Evolutionary conservation across 2,113 vertebrate species (phyloP).

Genomic region (Vimba vimba): DNA sequence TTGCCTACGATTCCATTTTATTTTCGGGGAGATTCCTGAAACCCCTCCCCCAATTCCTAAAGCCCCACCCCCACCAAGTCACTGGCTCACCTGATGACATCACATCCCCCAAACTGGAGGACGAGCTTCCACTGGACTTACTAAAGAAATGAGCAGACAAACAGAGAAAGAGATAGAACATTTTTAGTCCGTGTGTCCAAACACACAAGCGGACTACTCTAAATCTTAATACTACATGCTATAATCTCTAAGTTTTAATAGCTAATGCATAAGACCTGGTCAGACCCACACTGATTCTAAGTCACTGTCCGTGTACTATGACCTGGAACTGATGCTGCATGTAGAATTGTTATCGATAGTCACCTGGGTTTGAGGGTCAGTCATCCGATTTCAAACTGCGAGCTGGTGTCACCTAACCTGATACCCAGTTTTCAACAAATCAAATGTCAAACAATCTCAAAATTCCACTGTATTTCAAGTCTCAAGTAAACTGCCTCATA

Average conservation of each 20-base stretch:
- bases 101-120: slow-evolving; percentile 98
- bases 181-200: slow-evolving; percentile 34
- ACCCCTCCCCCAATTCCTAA: slow-evolving; percentile 55
- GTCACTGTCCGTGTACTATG: not conserved
- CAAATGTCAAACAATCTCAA: not conserved
- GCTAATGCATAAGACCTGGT: slow-evolving; percentile 5
- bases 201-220: slow-evolving; percentile 34
- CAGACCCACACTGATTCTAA: not conserved
- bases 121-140: slow-evolving; percentile 97
- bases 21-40: slow-evolving; percentile 53
- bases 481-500: not conserved
- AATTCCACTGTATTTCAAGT: not conserved
- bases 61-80: slow-evolving; percentile 54
- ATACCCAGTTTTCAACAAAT: slow-evolving; percentile 19
- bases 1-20: slow-evolving; percentile 49
- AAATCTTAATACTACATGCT: not conserved
- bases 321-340: not conserved
- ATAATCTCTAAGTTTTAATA: not conserved
- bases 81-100: slow-evolving; percentile 91
- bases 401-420: slow-evolving; percentile 14
- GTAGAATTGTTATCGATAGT: slow-evolving; percentile 18
- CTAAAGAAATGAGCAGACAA: slow-evolving; percentile 79
- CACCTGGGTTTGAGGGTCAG: slow-evolving; percentile 30
- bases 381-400: slow-evolving; percentile 37
- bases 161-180: slow-evolving; percentile 66